Evolutionary conservation across 2,888 invertebrate genomes (phyloP).

Genomic region (Abscondita cerata): DNA sequence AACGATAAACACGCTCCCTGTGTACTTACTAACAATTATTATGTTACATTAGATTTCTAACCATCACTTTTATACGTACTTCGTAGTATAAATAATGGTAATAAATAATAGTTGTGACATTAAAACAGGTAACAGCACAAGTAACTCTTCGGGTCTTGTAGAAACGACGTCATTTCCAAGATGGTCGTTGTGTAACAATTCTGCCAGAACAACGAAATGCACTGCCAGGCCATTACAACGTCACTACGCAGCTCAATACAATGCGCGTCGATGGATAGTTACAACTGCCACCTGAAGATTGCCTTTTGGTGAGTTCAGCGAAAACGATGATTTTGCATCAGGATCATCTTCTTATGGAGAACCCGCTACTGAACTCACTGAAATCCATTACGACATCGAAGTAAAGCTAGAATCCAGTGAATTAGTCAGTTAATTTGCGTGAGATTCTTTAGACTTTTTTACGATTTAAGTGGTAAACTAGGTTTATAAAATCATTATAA

Average conservation of each 20-base stretch:
- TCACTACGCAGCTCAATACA: slow-evolving; percentile 50
- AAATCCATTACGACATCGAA: slow-evolving; percentile 28
- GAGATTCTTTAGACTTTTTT: no score
- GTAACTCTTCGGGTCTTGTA: slow-evolving; percentile 56
- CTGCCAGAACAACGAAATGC: slow-evolving; percentile 42
- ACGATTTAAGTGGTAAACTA: no score
- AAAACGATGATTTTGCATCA: slow-evolving; percentile 27
- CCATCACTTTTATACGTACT: no score
- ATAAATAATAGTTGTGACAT: neutral
- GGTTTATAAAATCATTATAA: no score
- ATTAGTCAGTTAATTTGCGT: slow-evolving; percentile 38
- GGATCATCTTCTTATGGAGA: slow-evolving; percentile 18
- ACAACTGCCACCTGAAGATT: slow-evolving; percentile 54
- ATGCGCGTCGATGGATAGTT: slow-evolving; percentile 52
- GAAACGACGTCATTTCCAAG: slow-evolving; percentile 54
- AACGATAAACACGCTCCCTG: no score
- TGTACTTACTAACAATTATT: no score
- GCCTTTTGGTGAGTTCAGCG: slow-evolving; percentile 34
- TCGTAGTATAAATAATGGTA: no score
- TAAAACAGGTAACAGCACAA: slow-evolving; percentile 53
- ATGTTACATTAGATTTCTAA: no score
- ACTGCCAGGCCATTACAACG: slow-evolving; percentile 40
- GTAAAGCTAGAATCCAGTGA: slow-evolving; percentile 32
- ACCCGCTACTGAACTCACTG: slow-evolving; percentile 40
- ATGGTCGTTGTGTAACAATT: slow-evolving; percentile 53